Conservation (phyloP, 53 echinoderm and acorn worm species). For the Arbacia lixula region DNA sequence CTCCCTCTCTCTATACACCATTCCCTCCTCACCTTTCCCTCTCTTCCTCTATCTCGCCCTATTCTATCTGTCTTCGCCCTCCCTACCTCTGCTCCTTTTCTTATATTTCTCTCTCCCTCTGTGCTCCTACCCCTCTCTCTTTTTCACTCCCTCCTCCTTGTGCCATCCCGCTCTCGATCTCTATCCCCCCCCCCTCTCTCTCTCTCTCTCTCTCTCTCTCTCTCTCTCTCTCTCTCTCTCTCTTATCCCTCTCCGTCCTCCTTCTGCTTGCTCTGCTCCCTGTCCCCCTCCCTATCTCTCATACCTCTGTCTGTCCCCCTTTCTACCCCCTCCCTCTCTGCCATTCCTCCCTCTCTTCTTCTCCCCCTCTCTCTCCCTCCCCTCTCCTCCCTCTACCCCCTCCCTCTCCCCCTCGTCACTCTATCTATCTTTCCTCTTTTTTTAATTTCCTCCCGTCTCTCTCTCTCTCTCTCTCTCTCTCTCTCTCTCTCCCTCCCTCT, state of each 20-base stretch:
- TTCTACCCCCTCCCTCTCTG: too few species aligned
- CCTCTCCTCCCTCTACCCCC: not conserved
- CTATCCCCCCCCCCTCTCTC: not conserved
- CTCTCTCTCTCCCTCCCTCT: not conserved
- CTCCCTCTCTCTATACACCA: not conserved
- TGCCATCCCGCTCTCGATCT: not conserved
- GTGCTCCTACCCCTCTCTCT: not conserved
- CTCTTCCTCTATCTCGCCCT: not conserved
- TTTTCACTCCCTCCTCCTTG: not conserved
- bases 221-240: not conserved
- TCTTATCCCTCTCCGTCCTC: not conserved
- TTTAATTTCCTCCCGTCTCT: too few species aligned
- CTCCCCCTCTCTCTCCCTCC: not conserved
- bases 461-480: not conserved
- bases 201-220: not conserved
- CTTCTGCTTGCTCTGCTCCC: not conserved
- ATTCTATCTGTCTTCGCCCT: not conserved
- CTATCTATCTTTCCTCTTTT: not conserved
- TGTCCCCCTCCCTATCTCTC: not conserved
- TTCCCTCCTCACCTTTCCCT: not conserved
- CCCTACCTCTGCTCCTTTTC: not conserved
- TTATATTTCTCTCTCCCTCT: not conserved
- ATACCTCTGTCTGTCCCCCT: too few species aligned
- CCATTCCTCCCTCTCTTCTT: not conserved
- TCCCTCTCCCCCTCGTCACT: not conserved